Conservation (phyloP, 2,797 vertebrate species). For the Antrozous pallidus region DNA sequence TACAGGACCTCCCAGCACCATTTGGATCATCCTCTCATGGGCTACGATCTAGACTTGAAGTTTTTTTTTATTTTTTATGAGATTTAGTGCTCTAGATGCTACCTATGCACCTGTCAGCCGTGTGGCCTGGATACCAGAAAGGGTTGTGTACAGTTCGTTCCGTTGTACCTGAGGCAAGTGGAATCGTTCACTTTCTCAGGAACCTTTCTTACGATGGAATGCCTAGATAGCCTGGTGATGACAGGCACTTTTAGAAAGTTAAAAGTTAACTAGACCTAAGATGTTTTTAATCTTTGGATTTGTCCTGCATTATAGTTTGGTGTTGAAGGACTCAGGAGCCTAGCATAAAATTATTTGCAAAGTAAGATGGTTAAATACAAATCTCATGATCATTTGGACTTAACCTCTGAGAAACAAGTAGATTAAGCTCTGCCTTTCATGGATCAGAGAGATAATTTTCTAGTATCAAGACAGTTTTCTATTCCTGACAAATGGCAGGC, state of each 20-base stretch:
- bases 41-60: not conserved
- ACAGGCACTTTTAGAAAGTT: constrained; percentile 57
- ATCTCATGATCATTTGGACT: not conserved
- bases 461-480: not conserved
- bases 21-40: not conserved
- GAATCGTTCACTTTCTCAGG: constrained; percentile 63
- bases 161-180: not conserved
- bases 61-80: not conserved
- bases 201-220: constrained; percentile 71
- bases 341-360: constrained; percentile 48
- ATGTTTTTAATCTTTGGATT: constrained; percentile 70
- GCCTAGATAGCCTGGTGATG: constrained; percentile 60
- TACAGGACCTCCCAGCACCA: not conserved
- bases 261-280: constrained; percentile 68
- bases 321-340: constrained; percentile 50
- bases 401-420: not conserved
- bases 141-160: not conserved
- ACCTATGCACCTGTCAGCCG: not conserved
- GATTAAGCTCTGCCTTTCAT: not conserved
- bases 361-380: constrained; percentile 30
- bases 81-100: not conserved
- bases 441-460: not conserved
- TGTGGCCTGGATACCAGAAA: not conserved
- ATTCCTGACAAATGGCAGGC: not conserved
- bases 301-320: constrained; percentile 55